Base-by-base conservation (phyloP, 2,888 invertebrate genomes). In the Lordiphosa andalusiaca region DNA sequence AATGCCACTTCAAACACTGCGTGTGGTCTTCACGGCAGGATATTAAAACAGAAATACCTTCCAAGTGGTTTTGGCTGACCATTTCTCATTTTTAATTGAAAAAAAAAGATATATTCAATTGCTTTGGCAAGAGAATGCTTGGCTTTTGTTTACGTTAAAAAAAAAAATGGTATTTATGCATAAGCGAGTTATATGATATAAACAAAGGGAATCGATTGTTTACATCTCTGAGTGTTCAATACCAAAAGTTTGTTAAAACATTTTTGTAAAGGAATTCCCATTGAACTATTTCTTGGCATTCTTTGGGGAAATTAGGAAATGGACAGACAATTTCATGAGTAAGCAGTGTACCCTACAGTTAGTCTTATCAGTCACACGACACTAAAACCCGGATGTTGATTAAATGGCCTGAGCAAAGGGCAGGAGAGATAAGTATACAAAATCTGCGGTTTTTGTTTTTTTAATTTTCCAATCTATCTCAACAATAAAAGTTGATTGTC, bases 151-250 rank as follows among this genome's bases (percentile, higher is more conserved):
- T 63, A 63, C 35, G 33, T 36, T 7, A 21, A 33, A 3, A 33
- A n/a, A 50, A 3, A 33, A n/a, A 50, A 3, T 25, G 6, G 6
- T 25, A 25, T 25, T 40, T 40, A 50, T 30, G 23, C 10, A 30
- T 16, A 19, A 23, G 6, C 41, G 23, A 50, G 60, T 53, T 49
- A 47, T 41, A 13, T 19, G 23, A 46, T 50, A 67, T 67, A 65
- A 65, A 65, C 68, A 65, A 65, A 37, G 41, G 44, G 39, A 40
- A 53, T 53, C 47, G 67, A 58, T 58, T 65, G 68, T 65, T 67
- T 65, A 67, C 41, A 33, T 40, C 39, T 6, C 12, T 13, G 40
- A 25, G 44, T 39, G 23, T 25, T 42, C n/a, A 44, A 9, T 49
- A 33, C 10, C 19, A 13, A 40, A 23, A 39, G 47, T 21, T 66